phyloP scores from a whole-genome alignment of 2,888 invertebrate genomes.

The Drosophila anomalata region DNA sequence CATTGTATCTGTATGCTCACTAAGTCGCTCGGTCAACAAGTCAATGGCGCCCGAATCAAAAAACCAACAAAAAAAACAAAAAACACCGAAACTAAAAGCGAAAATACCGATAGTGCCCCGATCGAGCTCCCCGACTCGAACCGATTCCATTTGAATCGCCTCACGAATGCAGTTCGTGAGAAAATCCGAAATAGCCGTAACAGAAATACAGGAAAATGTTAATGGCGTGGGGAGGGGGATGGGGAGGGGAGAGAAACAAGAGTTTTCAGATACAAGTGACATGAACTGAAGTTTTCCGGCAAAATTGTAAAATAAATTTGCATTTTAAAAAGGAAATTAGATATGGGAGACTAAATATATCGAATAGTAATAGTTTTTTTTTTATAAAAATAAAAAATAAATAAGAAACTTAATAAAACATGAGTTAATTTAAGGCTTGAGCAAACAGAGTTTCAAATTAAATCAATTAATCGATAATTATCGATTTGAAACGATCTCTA shows the following conservation, averaged over 20 bases:
- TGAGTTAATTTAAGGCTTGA: too few species aligned
- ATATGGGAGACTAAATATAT: neutral
- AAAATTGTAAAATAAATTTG: neutral
- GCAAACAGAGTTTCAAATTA: neutral
- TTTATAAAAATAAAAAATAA: too few species aligned
- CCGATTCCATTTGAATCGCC: slow-evolving; percentile 54
- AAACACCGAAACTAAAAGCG: slow-evolving; percentile 9
- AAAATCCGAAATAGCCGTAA: slow-evolving; percentile 25
- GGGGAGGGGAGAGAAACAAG: neutral
- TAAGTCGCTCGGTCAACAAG: slow-evolving; percentile 79
- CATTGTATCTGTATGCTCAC: slow-evolving; percentile 51
- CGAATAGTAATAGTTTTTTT: neutral
- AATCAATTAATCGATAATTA: neutral
- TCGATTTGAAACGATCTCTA: neutral
- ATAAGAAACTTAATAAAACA: too few species aligned
- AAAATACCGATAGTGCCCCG: slow-evolving; percentile 17
- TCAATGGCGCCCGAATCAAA: slow-evolving; percentile 66
- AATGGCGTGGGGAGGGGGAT: neutral
- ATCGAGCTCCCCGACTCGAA: slow-evolving; percentile 23
- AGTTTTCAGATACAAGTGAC: neutral
- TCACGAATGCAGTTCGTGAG: slow-evolving; percentile 39
- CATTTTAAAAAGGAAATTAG: neutral
- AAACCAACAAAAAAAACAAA: slow-evolving; percentile 19
- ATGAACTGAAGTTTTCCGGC: neutral
- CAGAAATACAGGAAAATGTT: slow-evolving; percentile 15